A percentile compares a stretch with the other conserved stretches of the same genome.
Conservation (phyloP, 2,113 vertebrate genomes). For the Albula glossodonta region DNA sequence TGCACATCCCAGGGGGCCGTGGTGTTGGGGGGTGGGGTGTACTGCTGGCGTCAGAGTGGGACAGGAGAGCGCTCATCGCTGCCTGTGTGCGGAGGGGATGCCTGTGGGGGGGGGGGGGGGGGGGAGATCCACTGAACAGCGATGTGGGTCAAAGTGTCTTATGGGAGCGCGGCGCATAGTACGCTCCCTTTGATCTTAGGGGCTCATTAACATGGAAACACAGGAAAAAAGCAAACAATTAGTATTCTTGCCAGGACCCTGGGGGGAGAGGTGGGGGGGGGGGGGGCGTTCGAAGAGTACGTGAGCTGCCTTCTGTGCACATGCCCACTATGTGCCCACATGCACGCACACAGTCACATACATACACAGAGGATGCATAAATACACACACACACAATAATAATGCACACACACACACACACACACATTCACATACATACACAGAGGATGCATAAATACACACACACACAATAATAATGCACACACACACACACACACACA, state of each 20-base stretch:
- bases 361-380: no score
- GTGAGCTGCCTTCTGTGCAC: background rate
- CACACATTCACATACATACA: no score
- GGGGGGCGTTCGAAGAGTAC: background rate
- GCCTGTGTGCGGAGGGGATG: background rate
- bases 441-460: no score
- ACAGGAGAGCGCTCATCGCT: background rate
- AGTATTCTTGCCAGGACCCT: background rate
- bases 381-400: no score
- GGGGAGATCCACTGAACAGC: background rate
- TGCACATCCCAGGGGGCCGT: background rate
- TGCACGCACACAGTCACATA: no score
- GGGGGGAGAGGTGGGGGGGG: background rate
- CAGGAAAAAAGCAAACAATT: conserved; percentile 10
- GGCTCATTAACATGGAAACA: conserved; percentile 10
- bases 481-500: no score
- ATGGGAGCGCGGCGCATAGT: background rate
- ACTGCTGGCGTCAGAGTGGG: background rate
- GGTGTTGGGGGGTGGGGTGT: background rate
- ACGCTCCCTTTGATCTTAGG: conserved; percentile 6
- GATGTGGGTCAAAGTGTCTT: conserved; percentile 3
- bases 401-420: no score
- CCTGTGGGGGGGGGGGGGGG: background rate
- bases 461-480: no score
- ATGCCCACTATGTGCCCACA: background rate